Evolutionary conservation across 2,113 vertebrate genomes (phyloP).

Genomic region (Pitta sordida): DNA sequence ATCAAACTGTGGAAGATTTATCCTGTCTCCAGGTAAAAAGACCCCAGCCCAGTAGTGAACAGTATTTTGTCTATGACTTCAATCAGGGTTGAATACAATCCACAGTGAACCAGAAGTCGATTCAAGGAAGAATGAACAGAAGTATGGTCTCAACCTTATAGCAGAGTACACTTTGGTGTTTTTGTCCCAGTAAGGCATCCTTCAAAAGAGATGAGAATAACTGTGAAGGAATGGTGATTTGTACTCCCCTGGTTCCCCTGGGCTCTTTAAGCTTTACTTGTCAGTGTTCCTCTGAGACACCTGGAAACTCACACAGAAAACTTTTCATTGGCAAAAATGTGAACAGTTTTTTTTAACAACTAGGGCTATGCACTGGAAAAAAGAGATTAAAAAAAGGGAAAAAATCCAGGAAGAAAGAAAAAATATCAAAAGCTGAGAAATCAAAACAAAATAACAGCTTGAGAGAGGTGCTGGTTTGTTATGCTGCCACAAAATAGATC

Average conservation of each 20-base stretch:
- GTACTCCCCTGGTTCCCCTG: not conserved
- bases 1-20: not conserved
- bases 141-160: not conserved
- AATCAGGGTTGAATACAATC: not conserved
- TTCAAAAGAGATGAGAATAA: not conserved
- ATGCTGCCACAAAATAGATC: constrained; percentile 13
- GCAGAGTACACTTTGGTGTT: not conserved
- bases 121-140: not conserved
- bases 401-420: not conserved
- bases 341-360: not conserved
- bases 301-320: not conserved
- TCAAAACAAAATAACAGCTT: constrained; percentile 24
- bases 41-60: not conserved
- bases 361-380: not conserved
- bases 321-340: not conserved
- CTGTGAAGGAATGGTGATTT: not conserved
- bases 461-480: constrained; percentile 12
- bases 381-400: accelerated
- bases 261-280: not conserved
- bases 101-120: not conserved
- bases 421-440: not conserved
- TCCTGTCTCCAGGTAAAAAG: not conserved
- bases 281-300: not conserved
- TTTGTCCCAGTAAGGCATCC: not conserved
- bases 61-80: not conserved